Percentiles rank a stretch among this genome's conserved stretches.
These are phyloP conservation scores for Epistrophella euchroma DNA, from an alignment of 2,888 invertebrate genomes.

Conservation along the genomic window DNA sequence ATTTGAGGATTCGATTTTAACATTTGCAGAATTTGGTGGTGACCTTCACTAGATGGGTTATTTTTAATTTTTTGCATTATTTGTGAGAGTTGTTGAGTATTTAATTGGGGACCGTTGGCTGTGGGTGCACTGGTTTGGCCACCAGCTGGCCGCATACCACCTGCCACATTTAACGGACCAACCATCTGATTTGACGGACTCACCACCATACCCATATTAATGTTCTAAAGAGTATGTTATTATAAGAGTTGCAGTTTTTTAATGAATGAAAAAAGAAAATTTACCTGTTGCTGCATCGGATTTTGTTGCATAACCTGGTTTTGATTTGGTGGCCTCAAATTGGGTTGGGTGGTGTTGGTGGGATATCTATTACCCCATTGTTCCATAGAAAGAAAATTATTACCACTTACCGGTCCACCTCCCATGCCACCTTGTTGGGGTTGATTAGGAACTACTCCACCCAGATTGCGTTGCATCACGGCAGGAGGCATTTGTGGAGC, in stretches of 20 bases:
- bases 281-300: constrained; percentile 82
- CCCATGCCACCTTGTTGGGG: constrained; percentile 77
- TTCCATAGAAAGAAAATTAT: constrained; percentile 85
- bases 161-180: constrained; percentile 77
- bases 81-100: constrained; percentile 90
- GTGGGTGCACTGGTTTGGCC: constrained; percentile 77
- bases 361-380: constrained; percentile 85
- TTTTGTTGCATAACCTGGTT: constrained; percentile 84
- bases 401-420: constrained; percentile 82
- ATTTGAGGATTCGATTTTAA: constrained; percentile 96
- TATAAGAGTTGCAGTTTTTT: neutral
- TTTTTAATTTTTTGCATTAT: constrained; percentile 95
- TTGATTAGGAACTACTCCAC: constrained; percentile 80
- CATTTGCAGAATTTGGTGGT: constrained; percentile 94
- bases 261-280: neutral
- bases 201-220: constrained; percentile 82
- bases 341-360: constrained; percentile 82
- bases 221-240: neutral
- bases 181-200: constrained; percentile 81
- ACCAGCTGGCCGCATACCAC: constrained; percentile 74
- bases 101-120: constrained; percentile 81
- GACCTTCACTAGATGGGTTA: constrained; percentile 95
- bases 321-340: constrained; percentile 84
- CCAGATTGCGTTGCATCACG: constrained; percentile 84
- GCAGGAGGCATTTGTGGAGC: constrained; percentile 84